Evolutionary conservation across 2,797 vertebrate species (phyloP), one percentile per base, ranked within the genome.

Genomic region (Ceryle rudis): DNA sequence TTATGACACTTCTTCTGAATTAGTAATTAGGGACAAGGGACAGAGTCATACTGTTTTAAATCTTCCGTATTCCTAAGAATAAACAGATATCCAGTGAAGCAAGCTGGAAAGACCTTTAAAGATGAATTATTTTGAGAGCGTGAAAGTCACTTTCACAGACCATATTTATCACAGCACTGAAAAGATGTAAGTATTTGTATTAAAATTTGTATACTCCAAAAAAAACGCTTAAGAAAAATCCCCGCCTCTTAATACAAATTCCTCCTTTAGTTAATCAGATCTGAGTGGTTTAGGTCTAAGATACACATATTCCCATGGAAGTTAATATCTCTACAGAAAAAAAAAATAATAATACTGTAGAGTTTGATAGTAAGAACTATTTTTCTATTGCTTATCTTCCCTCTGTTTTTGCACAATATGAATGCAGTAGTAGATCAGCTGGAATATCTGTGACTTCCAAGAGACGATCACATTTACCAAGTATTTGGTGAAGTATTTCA

Each of bases 11-110:
- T 95, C 84, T 95, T 65, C 80, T 92, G 96, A 94, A 97, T 96
- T 93, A 93, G 71, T 95, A 96, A 97, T 91, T 90, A 72, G 64
- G 86, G 69, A 96, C 86, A 94, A 79, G 84, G 92, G 94, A 97
- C 93, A 96, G 86, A 96, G 90, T 95, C 97, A 97, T 87, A 96
- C 93, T 96, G 95, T 91, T 97, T 97, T 91, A 92, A 96, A 87
- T 86, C 90, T 87, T 94, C 81, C 41, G 81, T 92, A 81, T 95
- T 91, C 58, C 54, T 95, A 85, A 89, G 69, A 89, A 74, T 94
- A 97, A 97, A 96, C 92, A 97, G 81, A 96, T 81, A 89, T 89
- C 93, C 94, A 96, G 93, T 37, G 81, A 95, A 95, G 92, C 37
- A 74, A 85, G 81, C 74, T 78, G 90, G 79, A 85, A 57, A 82